Base-by-base conservation (phyloP, 1,140 invertebrate genomes). In the Cotesia vestalis region DNA sequence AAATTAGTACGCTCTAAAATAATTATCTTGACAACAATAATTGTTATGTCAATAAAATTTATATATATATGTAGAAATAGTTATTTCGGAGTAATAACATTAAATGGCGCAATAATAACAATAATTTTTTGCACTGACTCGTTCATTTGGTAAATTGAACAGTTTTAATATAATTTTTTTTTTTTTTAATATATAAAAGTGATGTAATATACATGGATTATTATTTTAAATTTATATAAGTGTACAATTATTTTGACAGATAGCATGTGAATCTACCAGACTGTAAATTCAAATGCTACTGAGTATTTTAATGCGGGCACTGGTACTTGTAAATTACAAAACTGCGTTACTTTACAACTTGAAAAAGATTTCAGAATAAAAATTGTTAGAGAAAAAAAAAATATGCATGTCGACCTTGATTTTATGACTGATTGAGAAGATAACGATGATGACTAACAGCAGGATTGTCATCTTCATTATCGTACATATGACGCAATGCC, bases 111-210 rank as follows among this genome's bases (percentile, higher is more conserved):
- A 51, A 66, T 17, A 52, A 20, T 66, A 66, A 34, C 12, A 9
- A 27, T 60, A 27, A 27, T 68, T 62, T 59, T 53, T 63, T 68
- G 38, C 51, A 62, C 20, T 73, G 66, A 69, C 72, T 69, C 61
- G 66, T 69, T 64, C 53, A 73, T 73, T 69, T 73, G 66, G 60
- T 69, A 73, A 55, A 34, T 55, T 72, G 52, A 66, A 72, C 53
- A 46, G 52, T 64, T 53, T 12, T 60, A 69, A n/a, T 3, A 27
- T 12, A 4, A 59, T 14, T 59, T 27, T 27, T 27, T 27, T 27
- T 27, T 27, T 27, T 27, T 27, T 27, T 17, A 27, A 27, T 27
- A 27, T 27, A 27, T 27, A 27, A 27, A 27, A 27, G 27, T 27
- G 27, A 27, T 27, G 27, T 3, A 27, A 27, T 27, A 27, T 27